phyloP scores from a whole-genome alignment of 2,888 invertebrate species.

The Amphimallon solstitiale region DNA sequence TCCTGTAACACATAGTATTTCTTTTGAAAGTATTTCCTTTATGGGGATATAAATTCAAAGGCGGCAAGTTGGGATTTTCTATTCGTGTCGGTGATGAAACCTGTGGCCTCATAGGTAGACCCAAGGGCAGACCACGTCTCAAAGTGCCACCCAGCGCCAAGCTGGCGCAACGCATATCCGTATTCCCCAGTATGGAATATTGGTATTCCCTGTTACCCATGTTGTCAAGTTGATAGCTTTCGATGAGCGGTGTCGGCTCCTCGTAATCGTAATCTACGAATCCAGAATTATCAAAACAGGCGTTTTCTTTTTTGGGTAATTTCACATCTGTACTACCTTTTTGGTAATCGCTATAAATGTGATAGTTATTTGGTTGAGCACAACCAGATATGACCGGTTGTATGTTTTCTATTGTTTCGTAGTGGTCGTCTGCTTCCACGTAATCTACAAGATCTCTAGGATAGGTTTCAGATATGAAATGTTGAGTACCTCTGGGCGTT shows the following conservation, averaged over 20 bases:
- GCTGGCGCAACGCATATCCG: constrained; percentile 61
- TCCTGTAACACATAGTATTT: constrained; percentile 46
- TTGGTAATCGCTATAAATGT: constrained; percentile 43
- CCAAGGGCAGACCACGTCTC: constrained; percentile 59
- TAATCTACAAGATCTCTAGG: constrained; percentile 66
- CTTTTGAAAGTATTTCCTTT: constrained; percentile 49
- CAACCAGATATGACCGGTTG: constrained; percentile 49
- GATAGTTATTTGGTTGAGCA: constrained; percentile 16
- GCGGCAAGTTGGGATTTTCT: constrained; percentile 83
- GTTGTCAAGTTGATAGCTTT: constrained; percentile 74
- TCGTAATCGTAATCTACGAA: constrained; percentile 84
- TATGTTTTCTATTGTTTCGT: constrained; percentile 74
- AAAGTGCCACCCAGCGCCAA: constrained; percentile 66
- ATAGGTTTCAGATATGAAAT: constrained; percentile 76
- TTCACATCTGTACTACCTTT: constrained; percentile 46
- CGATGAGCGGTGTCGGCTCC: constrained; percentile 80
- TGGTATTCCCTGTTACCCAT: constrained; percentile 65
- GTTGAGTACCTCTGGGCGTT: constrained; percentile 80
- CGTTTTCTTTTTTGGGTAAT: constrained; percentile 33
- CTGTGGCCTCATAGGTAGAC: constrained; percentile 68
- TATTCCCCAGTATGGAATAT: constrained; percentile 56
- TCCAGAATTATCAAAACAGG: constrained; percentile 76
- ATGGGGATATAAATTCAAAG: constrained; percentile 70
- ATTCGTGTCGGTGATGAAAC: constrained; percentile 85
- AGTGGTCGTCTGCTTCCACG: constrained; percentile 72